phyloP scores from a whole-genome alignment of 2,888 invertebrate species.

The Lordiphosa andalusiaca region DNA sequence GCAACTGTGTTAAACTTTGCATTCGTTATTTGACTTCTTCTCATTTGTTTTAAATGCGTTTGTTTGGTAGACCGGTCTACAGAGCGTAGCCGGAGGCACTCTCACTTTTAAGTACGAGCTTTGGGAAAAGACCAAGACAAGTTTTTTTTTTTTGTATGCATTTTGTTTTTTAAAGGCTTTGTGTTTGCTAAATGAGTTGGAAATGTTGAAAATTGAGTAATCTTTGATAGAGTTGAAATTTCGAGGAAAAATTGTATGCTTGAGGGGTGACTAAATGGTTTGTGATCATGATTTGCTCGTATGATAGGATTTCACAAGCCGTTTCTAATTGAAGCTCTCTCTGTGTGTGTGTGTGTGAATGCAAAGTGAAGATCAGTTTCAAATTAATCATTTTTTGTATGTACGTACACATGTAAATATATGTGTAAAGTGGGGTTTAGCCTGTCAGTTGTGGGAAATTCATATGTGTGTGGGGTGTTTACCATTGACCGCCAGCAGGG shows the following conservation, averaged over 20 bases:
- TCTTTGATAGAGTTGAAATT: background rate
- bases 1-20: slow-evolving; percentile 59
- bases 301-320: slow-evolving; percentile 6
- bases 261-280: slow-evolving; percentile 22
- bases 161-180: slow-evolving; percentile 6
- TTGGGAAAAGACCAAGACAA: slow-evolving; percentile 13
- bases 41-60: slow-evolving; percentile 43
- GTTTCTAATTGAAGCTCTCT: slow-evolving; percentile 10
- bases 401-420: too few relatives aligned
- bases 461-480: too few relatives aligned
- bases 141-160: slow-evolving; percentile 19
- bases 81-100: slow-evolving; percentile 39
- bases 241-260: background rate
- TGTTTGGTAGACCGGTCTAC: slow-evolving; percentile 18
- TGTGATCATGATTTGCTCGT: slow-evolving; percentile 13
- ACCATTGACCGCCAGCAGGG: too few relatives aligned
- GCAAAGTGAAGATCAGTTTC: slow-evolving; percentile 4
- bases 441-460: too few relatives aligned
- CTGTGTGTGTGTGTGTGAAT: background rate
- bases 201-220: slow-evolving; percentile 20
- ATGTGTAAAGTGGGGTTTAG: too few relatives aligned
- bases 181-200: slow-evolving; percentile 33
- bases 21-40: slow-evolving; percentile 45
- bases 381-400: background rate
- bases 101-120: slow-evolving; percentile 57